These are phyloP conservation scores for Agriotes lineatus DNA, from an alignment of 2,888 invertebrate genomes.

Conservation along the genomic window DNA sequence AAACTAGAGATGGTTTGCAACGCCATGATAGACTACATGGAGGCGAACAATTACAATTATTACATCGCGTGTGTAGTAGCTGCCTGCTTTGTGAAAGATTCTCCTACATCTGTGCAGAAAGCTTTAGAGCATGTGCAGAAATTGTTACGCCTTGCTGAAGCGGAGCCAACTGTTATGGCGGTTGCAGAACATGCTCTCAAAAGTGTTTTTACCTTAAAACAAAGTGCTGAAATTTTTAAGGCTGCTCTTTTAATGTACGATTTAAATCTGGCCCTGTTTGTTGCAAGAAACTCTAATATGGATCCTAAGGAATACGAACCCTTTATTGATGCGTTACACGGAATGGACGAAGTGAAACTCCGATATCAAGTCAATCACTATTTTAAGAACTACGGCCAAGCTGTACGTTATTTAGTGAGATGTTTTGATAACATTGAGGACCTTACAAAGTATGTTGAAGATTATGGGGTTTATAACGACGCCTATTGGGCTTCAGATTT, in stretches of 20 bases:
- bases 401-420: constrained; percentile 75
- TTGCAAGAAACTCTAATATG: constrained; percentile 89
- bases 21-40: constrained; percentile 68
- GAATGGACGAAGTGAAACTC: constrained; percentile 78
- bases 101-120: constrained; percentile 66
- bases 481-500: constrained; percentile 48
- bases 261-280: constrained; percentile 84
- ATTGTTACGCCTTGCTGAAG: constrained; percentile 4
- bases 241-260: constrained; percentile 91
- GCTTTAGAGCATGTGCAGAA: constrained; percentile 26
- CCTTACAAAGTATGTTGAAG: constrained; percentile 80
- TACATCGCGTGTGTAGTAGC: constrained; percentile 51
- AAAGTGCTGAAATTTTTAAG: constrained; percentile 85
- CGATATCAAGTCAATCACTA: constrained; percentile 83
- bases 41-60: constrained; percentile 52
- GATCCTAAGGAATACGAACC: constrained; percentile 95
- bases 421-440: constrained; percentile 69
- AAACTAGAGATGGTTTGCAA: constrained; percentile 72
- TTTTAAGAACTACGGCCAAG: constrained; percentile 80
- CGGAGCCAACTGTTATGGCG: constrained; percentile 1
- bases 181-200: constrained; percentile 73
- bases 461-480: constrained; percentile 75
- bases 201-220: constrained; percentile 78
- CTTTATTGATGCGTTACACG: constrained; percentile 74
- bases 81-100: constrained; percentile 77